Percentiles rank a stretch among this genome's conserved stretches.
These are phyloP conservation scores for Sarcophaga peregrina DNA, from an alignment of 1,140 invertebrate genomes.

Conservation along the genomic window DNA sequence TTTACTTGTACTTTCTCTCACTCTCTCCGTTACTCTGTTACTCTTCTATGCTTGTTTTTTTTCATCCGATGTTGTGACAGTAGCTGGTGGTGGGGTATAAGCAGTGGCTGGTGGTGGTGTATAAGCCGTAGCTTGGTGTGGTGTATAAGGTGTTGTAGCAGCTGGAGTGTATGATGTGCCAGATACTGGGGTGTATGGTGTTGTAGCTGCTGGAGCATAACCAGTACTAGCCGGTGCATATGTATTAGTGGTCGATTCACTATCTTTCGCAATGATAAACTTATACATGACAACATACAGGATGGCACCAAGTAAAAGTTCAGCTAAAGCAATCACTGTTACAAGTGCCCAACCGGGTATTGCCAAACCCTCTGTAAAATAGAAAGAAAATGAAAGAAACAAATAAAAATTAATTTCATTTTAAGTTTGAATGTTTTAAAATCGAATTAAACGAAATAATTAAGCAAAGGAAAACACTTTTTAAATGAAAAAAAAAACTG, in stretches of 20 bases:
- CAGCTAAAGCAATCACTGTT: constrained; percentile 73
- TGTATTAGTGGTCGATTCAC: constrained; percentile 54
- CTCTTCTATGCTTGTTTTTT: not conserved
- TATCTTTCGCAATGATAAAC: constrained; percentile 69
- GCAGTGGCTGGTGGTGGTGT: not conserved
- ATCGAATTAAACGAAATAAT: constrained; percentile 11
- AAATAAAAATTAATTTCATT: constrained; percentile 2
- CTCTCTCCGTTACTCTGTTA: not conserved
- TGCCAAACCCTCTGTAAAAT: constrained; percentile 70
- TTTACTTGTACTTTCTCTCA: not conserved
- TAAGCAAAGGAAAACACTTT: not conserved
- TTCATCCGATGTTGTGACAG: not conserved
- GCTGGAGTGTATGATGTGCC: constrained; percentile 40
- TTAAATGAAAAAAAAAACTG: no score
- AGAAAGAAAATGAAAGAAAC: constrained; percentile 43
- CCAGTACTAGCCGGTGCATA: constrained; percentile 54
- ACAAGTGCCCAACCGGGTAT: constrained; percentile 81
- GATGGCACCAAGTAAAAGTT: constrained; percentile 74
- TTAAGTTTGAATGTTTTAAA: constrained; percentile 8
- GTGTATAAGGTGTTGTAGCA: constrained; percentile 45
- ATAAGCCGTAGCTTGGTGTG: constrained; percentile 42
- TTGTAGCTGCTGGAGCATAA: constrained; percentile 33
- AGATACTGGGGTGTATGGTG: constrained; percentile 39
- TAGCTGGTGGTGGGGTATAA: not conserved
- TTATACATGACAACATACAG: constrained; percentile 77